phyloP scores from a whole-genome alignment of 2,888 invertebrate species.

The Xanthorhoe designata region DNA sequence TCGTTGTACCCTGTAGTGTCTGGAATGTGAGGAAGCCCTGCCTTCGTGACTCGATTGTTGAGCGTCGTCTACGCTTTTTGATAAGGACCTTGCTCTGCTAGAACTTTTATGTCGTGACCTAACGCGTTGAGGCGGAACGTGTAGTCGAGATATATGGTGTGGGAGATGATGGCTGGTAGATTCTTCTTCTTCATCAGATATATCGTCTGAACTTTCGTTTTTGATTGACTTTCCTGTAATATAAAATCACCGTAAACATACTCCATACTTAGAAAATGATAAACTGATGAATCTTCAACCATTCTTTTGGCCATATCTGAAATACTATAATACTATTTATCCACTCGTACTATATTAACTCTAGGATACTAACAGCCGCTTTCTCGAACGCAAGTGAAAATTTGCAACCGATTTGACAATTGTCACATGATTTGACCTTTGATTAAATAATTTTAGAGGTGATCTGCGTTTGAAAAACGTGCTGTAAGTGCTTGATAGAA shows the following conservation, averaged over 20 bases:
- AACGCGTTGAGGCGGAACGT: conserved; percentile 65
- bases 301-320: too few relatives aligned
- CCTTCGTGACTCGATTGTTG: conserved; percentile 52
- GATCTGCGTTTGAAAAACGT: too few relatives aligned
- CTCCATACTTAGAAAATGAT: background rate
- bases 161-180: conserved; percentile 67
- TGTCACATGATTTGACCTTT: too few relatives aligned
- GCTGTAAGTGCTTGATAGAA: too few relatives aligned
- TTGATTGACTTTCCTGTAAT: conserved; percentile 66
- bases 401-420: too few relatives aligned
- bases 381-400: too few relatives aligned
- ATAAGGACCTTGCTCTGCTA: conserved; percentile 68
- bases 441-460: too few relatives aligned
- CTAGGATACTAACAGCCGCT: too few relatives aligned
- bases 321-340: too few relatives aligned
- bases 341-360: too few relatives aligned
- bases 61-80: conserved; percentile 62
- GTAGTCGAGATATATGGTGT: conserved; percentile 75
- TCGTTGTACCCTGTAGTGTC: conserved; percentile 81
- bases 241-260: background rate
- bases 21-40: conserved; percentile 72
- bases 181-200: conserved; percentile 79
- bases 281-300: too few relatives aligned
- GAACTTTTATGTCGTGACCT: conserved; percentile 67
- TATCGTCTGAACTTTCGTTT: conserved; percentile 77